phyloP scores from a whole-genome alignment of 1,140 invertebrate species.

The Lepidostoma basale region DNA sequence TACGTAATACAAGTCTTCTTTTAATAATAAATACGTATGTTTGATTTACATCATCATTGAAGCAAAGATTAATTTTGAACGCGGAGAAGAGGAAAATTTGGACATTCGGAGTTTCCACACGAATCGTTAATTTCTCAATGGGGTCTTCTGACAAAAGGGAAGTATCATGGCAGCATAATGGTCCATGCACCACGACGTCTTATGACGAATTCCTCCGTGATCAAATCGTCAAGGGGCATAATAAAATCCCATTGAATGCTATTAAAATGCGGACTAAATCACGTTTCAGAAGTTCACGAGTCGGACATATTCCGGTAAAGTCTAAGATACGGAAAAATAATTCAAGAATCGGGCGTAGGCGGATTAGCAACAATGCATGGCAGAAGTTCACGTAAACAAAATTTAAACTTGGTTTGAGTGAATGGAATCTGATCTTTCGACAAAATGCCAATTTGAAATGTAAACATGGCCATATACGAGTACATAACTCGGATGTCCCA shows the following conservation, averaged over 20 bases:
- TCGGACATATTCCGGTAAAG: not conserved
- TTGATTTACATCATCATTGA: no score
- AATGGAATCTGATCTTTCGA: no score
- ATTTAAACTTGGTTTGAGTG: no score
- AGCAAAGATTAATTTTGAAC: no score
- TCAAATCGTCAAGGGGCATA: not conserved
- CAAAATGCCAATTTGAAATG: no score
- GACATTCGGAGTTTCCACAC: not conserved
- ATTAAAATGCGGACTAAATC: not conserved
- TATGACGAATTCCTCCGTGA: slow-evolving; percentile 36
- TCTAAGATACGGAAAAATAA: not conserved
- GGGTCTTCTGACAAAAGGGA: slow-evolving; percentile 16
- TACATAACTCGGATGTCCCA: no score
- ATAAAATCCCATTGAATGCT: not conserved
- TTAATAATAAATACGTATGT: no score
- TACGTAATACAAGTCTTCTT: no score
- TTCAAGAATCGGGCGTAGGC: not conserved
- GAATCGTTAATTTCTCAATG: not conserved
- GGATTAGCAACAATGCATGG: no score
- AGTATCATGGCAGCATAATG: slow-evolving; percentile 28
- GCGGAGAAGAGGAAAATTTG: not conserved
- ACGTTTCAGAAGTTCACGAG: not conserved
- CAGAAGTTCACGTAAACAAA: no score
- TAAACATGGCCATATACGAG: no score
- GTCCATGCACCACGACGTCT: slow-evolving; percentile 37